Evolutionary conservation across 2,797 vertebrate species (phyloP), one percentile per base, ranked within the genome.

Genomic region (Sebastes aleutianus): DNA sequence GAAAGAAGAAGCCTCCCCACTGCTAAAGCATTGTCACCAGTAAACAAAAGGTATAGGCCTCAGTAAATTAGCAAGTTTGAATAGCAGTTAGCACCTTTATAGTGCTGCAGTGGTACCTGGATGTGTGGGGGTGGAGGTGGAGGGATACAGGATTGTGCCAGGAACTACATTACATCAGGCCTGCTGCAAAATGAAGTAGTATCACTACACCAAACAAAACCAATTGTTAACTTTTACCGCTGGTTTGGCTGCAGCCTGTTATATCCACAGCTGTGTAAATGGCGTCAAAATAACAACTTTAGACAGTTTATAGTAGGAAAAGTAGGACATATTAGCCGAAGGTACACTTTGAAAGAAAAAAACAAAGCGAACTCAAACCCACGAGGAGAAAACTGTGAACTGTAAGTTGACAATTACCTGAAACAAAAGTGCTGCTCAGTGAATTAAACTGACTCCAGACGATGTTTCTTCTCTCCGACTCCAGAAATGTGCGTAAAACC

Each of bases 321-420:
- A 85, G 29, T 62, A 76, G 4, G 56, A 5, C 13, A 24, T 1
- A 10, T 58, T 9, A 11, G 24, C 58, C 53, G n/a, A 29, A 31
- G 63, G 34, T 16, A 5, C 57, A 62, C 31, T 74, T 61, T 36
- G 13, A 72, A 61, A 71, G 10, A 29, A 18, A 7, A n/a, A n/a
- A 32, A 53, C 59, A 62, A 78, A 67, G 72, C 70, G 16, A 72
- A 9, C 24, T 24, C 24, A 24, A 24, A 24, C 24, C 24, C 24
- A 71, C 12, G 57, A 56, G 54, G 62, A 61, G 43, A 6, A 22
- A 75, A 80, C 62, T 59, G 43, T 69, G 6, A 10, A 58, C 57
- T 67, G 61, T n/a, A 76, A 85, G 70, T 83, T 76, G 13, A 54
- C 50, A 67, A 36, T 89, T 92, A 93, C 92, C 92, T 92, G 68